Evolutionary conservation across 2,797 vertebrate genomes (phyloP), one percentile per base, ranked within the genome.

Genomic region (Hafferia zeledoni): DNA sequence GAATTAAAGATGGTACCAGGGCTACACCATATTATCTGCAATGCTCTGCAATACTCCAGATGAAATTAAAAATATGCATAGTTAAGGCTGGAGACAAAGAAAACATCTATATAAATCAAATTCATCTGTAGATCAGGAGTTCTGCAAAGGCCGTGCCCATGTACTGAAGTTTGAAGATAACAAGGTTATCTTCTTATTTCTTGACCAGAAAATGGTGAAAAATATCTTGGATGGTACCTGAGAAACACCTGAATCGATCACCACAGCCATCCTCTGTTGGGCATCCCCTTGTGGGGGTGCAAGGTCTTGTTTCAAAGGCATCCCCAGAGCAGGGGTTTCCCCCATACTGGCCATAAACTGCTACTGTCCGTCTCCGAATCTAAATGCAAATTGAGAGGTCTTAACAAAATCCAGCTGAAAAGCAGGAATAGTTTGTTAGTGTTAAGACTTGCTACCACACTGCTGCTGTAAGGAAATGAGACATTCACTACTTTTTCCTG

Each of bases 241-340:
- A 98, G 56, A 97, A 98, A 95, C 99, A 99, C 56, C 98, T 98
- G 95, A 99, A 99, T 37, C 98, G 98, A 56, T 98, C 97, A 85
- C 98, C 98, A 85, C 99, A 99, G 79, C 98, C 98, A 6, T 98
- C 95, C 78, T 98, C 97, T 50, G 98, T 87, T 10, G 99, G 99
- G 68, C 99, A 99, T 20, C 97, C 97, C 92, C 95, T 98, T 13
- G 95, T 96, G 5, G 99, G 96, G 12, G 96, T 94, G 87, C 99
- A 99, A 0, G 96, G 2, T 28, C 98, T 98, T 18, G 92, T 98
- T 96, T 99, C 95, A 47, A 97, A 95, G 31, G 97, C 85, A n/a
- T 96, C 96, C 39, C 99, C 99, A 23, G 88, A 76, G 82, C 99
- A 99, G 5, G 98, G 92, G 2, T 52, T 83, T 19, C 99, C 99